Evolutionary conservation across 2,113 vertebrate species (phyloP), one percentile per base, ranked within the genome.

Genomic region (Nibea coibor): DNA sequence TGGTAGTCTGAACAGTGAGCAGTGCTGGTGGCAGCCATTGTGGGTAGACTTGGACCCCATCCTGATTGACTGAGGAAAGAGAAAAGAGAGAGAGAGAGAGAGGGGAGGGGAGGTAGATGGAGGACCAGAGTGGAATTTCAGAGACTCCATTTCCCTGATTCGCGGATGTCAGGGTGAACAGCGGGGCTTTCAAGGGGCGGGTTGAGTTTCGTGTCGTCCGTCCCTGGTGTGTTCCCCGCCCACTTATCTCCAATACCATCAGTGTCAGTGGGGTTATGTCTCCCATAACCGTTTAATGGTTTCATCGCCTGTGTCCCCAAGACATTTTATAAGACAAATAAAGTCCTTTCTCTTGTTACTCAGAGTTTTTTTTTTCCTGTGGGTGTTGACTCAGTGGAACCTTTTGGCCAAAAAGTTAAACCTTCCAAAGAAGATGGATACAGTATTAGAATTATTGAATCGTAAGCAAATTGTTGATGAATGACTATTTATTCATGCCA

Each of bases 261-360:
- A 84, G 80, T 86, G 90, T 90, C 84, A 87, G 79, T 9, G 11
- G 58, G 86, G 77, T 87, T 85, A 77, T 31, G 58, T 86, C 83
- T 86, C 82, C 83, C 73, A 83, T 85, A 91, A 84, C 80, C 22
- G 22, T 92, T 93, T 88, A 92, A 93, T 84, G 80, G 86, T 90
- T 90, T 92, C 87, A 92, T 92, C 81, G 57, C 84, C 86, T 31
- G 9, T 86, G 80, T 92, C 80, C 84, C 83, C 26, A n/a, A 81
- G 78, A 90, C 82, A 82, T 90, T 91, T 89, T 77, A 90, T 70
- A 86, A 88, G 70, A 86, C 84, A 91, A 93, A 91, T 90, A 93
- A 93, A 92, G 81, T 84, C 69, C 43, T 79, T 82, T 85, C 82
- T 88, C 83, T 81, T 75, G 47, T 90, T 89, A 90, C 87, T 71